A percentile compares a stretch with the other conserved stretches of the same genome.
These are phyloP conservation scores for Desmodus rotundus DNA, from an alignment of 2,113 vertebrate genomes.

Conservation along the genomic window DNA sequence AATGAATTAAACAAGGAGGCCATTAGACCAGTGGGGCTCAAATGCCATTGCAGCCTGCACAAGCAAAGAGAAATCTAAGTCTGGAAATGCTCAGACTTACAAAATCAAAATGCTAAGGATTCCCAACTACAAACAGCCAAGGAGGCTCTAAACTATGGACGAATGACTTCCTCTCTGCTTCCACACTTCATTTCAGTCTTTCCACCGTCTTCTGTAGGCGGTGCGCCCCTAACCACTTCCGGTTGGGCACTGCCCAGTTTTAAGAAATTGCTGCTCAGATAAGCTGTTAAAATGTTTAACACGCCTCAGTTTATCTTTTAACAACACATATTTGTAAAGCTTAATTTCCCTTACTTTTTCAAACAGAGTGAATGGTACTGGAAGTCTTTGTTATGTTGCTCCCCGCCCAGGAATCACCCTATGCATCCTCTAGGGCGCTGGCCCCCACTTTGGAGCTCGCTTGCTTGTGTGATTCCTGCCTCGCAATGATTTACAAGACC, in stretches of 20 bases:
- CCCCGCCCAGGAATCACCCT: neutral
- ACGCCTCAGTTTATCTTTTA: neutral
- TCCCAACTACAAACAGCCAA: neutral
- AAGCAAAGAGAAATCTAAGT: neutral
- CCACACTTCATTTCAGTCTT: neutral
- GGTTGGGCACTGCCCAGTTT: neutral
- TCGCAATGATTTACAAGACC: neutral
- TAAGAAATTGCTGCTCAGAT: neutral
- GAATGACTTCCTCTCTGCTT: neutral
- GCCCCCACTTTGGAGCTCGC: neutral
- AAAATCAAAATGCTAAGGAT: neutral
- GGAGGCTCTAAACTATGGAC: neutral
- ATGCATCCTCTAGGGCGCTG: neutral
- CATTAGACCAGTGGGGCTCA: neutral
- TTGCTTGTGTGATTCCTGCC: neutral
- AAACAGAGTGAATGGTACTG: neutral
- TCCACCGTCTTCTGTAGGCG: neutral
- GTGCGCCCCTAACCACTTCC: neutral
- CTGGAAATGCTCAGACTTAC: neutral
- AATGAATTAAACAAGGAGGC: neutral
- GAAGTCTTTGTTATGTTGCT: neutral
- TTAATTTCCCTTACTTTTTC: neutral
- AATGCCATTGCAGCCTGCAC: neutral
- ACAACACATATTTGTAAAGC: neutral
- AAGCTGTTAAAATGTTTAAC: neutral